A percentile compares a stretch with the other conserved stretches of the same genome.
Conservation (phyloP, 2,797 vertebrate species). For the Pseudochromis fuscus region DNA sequence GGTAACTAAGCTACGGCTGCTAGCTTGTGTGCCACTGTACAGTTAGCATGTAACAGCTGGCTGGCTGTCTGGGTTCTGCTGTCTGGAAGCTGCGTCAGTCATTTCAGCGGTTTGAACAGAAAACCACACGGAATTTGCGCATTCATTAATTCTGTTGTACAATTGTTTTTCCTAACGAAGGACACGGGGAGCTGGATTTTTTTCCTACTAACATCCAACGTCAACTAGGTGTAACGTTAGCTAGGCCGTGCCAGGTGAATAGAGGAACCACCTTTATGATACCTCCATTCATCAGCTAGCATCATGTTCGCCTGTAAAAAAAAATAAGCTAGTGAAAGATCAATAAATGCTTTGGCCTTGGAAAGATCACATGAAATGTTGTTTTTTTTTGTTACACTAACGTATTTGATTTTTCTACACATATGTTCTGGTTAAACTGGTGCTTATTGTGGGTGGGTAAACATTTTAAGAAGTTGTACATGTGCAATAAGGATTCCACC, state of each 20-base stretch:
- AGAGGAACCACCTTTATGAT: constrained; percentile 54
- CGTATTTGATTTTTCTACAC: too few species aligned
- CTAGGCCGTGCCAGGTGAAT: constrained; percentile 69
- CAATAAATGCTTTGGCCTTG: neutral
- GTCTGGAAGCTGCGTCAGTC: constrained; percentile 33
- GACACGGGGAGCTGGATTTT: neutral
- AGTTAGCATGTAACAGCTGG: constrained; percentile 69
- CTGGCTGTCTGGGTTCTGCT: constrained; percentile 61
- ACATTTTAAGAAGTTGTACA: neutral
- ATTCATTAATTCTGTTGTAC: fast-evolving
- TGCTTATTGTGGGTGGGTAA: neutral
- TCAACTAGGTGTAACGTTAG: constrained; percentile 15
- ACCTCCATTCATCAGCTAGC: constrained; percentile 23
- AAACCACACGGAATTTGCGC: neutral
- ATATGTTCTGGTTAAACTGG: neutral
- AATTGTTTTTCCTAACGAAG: fast-evolving
- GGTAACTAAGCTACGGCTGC: constrained; percentile 48
- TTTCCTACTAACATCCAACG: too few species aligned
- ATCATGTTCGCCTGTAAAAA: constrained; percentile 2
- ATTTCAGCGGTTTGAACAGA: constrained; percentile 22
- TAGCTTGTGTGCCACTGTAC: constrained; percentile 45
- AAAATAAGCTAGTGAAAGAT: neutral
- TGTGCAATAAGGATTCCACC: neutral
- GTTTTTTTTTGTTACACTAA: too few species aligned
- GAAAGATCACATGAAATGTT: neutral